Evolutionary conservation across 2,888 invertebrate genomes (phyloP).

Genomic region (Andrena bucephala): DNA sequence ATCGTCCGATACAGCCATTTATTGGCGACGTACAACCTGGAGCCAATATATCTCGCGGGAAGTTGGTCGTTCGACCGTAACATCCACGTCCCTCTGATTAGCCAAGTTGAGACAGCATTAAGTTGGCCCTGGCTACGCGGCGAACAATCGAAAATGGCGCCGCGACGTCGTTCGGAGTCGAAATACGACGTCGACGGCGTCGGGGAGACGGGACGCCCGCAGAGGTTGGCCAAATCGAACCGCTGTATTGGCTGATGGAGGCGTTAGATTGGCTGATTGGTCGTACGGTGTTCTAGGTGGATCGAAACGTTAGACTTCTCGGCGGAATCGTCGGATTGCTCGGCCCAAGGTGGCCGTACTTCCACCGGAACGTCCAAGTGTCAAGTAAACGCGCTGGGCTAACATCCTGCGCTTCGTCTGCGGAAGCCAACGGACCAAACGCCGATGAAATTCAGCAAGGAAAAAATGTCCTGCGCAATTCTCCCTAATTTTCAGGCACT

Average conservation of each 20-base stretch:
- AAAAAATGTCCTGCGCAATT: neutral
- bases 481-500: constrained; percentile 10
- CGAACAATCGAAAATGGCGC: constrained; percentile 22
- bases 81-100: constrained; percentile 12
- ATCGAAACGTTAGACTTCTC: constrained; percentile 54
- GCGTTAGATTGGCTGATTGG: constrained; percentile 59
- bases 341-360: constrained; percentile 25
- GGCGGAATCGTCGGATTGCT: constrained; percentile 43
- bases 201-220: constrained; percentile 32
- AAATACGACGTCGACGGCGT: constrained; percentile 18
- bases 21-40: neutral
- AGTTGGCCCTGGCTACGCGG: constrained; percentile 17
- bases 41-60: neutral
- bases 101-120: constrained; percentile 19
- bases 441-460: constrained; percentile 26
- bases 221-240: constrained; percentile 40
- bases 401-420: constrained; percentile 1
- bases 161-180: constrained; percentile 7
- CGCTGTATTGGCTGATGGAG: constrained; percentile 56
- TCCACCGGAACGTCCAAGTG: constrained; percentile 36
- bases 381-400: constrained; percentile 22
- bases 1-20: neutral
- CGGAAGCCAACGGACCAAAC: neutral
- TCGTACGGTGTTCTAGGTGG: constrained; percentile 30
- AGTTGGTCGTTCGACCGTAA: neutral